Conservation (phyloP, 1,140 invertebrate species). For the Megalopta genalis region DNA sequence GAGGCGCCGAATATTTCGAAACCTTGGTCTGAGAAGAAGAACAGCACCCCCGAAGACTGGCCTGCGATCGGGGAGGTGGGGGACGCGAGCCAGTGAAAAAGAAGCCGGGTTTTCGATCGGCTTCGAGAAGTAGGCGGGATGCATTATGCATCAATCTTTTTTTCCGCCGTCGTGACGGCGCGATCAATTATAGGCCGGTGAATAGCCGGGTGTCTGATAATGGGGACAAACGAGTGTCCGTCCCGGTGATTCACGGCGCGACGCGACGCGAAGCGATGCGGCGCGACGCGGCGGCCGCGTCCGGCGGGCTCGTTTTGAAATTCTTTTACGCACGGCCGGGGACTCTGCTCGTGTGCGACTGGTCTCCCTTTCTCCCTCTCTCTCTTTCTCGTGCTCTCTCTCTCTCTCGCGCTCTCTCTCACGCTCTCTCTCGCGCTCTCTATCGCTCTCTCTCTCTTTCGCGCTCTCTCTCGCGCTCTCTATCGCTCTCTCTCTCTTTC, state of each 20-base stretch:
- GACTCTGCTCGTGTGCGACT: too few relatives aligned
- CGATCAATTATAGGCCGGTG: slow-evolving; percentile 41
- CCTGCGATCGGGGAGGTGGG: too few relatives aligned
- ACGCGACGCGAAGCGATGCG: too few relatives aligned
- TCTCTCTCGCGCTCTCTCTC: neutral
- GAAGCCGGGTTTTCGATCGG: neutral
- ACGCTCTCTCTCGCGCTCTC: too few relatives aligned
- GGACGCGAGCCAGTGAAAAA: neutral
- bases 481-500: neutral
- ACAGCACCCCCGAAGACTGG: too few relatives aligned
- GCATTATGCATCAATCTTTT: slow-evolving; percentile 41
- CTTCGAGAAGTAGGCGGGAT: slow-evolving; percentile 14
- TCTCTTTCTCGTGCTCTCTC: neutral
- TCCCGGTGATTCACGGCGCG: slow-evolving; percentile 29
- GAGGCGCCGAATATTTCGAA: too few relatives aligned
- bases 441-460: neutral
- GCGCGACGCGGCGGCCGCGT: neutral
- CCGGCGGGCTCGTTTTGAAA: slow-evolving; percentile 29
- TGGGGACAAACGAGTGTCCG: slow-evolving; percentile 47
- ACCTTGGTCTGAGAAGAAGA: too few relatives aligned
- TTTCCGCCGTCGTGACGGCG: slow-evolving; percentile 10
- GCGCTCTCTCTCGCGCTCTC: neutral
- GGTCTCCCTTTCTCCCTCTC: neutral
- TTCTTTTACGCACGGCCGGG: slow-evolving; percentile 15
- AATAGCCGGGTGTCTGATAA: slow-evolving; percentile 36